phyloP scores from a whole-genome alignment of 2,797 vertebrate species.

The Lepus townsendii region DNA sequence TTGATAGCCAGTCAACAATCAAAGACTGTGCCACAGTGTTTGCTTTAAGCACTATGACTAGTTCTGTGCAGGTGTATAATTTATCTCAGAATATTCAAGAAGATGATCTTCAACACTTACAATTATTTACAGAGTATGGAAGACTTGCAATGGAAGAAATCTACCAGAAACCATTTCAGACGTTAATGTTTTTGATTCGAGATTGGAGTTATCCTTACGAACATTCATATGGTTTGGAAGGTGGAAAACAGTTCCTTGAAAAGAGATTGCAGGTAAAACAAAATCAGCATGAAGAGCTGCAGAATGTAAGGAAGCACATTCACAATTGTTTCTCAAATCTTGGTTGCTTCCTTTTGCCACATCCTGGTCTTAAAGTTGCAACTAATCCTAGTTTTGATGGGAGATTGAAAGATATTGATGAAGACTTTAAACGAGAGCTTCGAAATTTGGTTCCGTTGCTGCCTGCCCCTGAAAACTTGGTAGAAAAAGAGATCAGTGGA shows the following conservation, averaged over 20 bases:
- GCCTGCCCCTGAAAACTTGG: slow-evolving; percentile 94
- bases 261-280: slow-evolving; percentile 96
- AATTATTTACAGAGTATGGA: slow-evolving; percentile 99
- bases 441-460: slow-evolving; percentile 93
- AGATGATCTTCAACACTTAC: slow-evolving; percentile 98
- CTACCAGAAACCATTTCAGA: slow-evolving; percentile 98
- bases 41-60: slow-evolving; percentile 99
- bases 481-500: slow-evolving; percentile 97
- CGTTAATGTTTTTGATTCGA: slow-evolving; percentile 98
- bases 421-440: slow-evolving; percentile 94
- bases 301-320: slow-evolving; percentile 99
- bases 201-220: slow-evolving; percentile 99
- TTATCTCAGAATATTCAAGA: slow-evolving; percentile 99
- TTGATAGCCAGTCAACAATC: slow-evolving; percentile 99
- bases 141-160: slow-evolving; percentile 99
- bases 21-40: slow-evolving; percentile 99
- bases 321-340: slow-evolving; percentile 99
- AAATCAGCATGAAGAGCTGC: slow-evolving; percentile 98
- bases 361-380: slow-evolving; percentile 98
- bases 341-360: slow-evolving; percentile 98
- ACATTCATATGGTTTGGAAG: slow-evolving; percentile 94
- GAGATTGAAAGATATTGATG: slow-evolving; percentile 95
- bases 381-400: slow-evolving; percentile 98
- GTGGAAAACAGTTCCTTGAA: slow-evolving; percentile 94
- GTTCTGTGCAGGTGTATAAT: slow-evolving; percentile 99